Evolutionary conservation across 2,797 vertebrate genomes (phyloP), one percentile per base, ranked within the genome.

Genomic region (Neosilurus hyrtlii): DNA sequence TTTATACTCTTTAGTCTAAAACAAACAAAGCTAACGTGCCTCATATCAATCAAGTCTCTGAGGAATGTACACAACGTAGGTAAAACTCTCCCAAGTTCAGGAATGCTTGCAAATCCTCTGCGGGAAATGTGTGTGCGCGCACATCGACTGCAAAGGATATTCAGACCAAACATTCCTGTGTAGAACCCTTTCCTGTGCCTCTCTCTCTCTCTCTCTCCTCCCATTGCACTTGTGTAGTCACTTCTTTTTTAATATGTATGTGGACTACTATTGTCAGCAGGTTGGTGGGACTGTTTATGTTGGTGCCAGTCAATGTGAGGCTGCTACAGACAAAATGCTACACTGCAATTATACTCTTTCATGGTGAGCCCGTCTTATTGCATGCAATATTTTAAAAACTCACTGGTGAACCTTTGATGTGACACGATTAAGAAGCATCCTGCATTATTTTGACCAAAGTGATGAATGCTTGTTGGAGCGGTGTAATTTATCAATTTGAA

Each of bases 211-310:
- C n/a, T n/a, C n/a, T n/a, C n/a, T n/a, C n/a, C n/a, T 74, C 82
- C 81, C 70, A 51, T 82, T 79, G 84, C 84, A 81, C 83, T 88
- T 85, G 86, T 84, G 89, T 86, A 90, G 91, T 89, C 91, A 86
- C 83, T 71, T 87, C 90, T 91, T 92, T 89, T 62, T 87, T 89
- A 89, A 89, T 88, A 90, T 90, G 88, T 90, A 89, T 90, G 85
- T 88, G 86, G 86, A 89, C 89, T 91, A 86, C 89, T 92, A 89
- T 92, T 92, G 91, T 91, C 91, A 92, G 86, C 35, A 82, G 89
- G 90, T 89, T 88, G 86, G 86, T 3, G 72, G 51, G 91, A 90
- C 89, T 92, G 87, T 74, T 82, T 81, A 82, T 62, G 67, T 80
- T n/a, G 83, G 87, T 26, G 57, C 85, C 43, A 76, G 49, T 78